A percentile compares a stretch with the other conserved stretches of the same genome.
These are phyloP conservation scores for Balaenoptera acutorostrata DNA, from an alignment of 2,113 vertebrate species.

Conservation along the genomic window DNA sequence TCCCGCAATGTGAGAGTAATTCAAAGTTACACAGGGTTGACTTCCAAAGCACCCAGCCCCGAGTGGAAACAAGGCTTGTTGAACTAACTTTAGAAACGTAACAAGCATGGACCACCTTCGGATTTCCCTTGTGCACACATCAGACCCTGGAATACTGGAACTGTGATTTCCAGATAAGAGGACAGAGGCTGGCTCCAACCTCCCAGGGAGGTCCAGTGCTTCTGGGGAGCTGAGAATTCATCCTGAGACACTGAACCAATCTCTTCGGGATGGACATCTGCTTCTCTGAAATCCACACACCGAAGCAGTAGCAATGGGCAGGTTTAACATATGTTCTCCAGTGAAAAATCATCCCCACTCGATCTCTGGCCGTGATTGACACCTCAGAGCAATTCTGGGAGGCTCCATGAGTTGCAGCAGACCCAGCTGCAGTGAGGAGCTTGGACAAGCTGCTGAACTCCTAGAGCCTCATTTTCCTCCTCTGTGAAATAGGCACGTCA, in stretches of 20 bases:
- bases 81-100: constrained; percentile 54
- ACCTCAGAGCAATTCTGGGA: neutral
- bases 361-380: rapidly evolving
- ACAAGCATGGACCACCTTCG: constrained; percentile 26
- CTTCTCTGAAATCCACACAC: neutral
- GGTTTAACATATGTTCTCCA: neutral
- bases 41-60: constrained; percentile 73
- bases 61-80: constrained; percentile 57
- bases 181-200: neutral
- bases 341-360: neutral
- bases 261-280: neutral
- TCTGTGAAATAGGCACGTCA: neutral
- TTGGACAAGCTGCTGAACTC: rapidly evolving
- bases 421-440: neutral
- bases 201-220: neutral
- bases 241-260: neutral
- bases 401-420: neutral
- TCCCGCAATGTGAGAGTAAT: constrained; percentile 72
- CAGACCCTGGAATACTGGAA: neutral
- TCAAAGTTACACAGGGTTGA: constrained; percentile 53
- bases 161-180: neutral
- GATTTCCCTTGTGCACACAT: neutral
- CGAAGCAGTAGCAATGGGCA: neutral
- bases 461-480: neutral
- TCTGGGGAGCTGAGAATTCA: neutral